Evolutionary conservation across 92 coral and sea anemone genomes (phyloP), one percentile per base, ranked within the genome.

Genomic region (Isaurus tuberculatus): DNA sequence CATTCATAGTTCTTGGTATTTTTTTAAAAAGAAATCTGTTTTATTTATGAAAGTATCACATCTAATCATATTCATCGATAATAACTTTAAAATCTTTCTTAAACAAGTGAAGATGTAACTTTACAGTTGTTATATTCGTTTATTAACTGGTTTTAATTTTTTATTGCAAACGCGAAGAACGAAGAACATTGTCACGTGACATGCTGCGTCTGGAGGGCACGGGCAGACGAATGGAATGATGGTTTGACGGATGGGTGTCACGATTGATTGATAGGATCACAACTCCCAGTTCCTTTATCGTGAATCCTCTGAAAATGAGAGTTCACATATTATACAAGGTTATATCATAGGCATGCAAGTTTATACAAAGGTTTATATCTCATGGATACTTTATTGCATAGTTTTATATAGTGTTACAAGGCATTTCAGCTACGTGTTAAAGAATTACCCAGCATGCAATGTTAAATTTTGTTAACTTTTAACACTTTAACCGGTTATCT

Each of bases 231-330:
- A 77, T 77, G 82, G 49, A 49, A 57, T 60, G 82, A 64, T 77
- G 63, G 53, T 10, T 70, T 22, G 67, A 26, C 26, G 81, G 46
- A 67, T 58, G 82, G 51, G 70, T 77, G 82, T 57, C 82, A 77
- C 36, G 32, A 77, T 66, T 74, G 80, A 77, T 77, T 77, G 82
- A 77, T 67, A 57, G 82, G 82, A 57, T 58, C 69, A 67, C 23
- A 33, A 77, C 5, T 57, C 70, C 69, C 51, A 23, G 82, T 77
- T 57, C 70, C 82, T 57, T 77, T 77, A 77, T 77, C 82, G 58
- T 19, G 82, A 77, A 30, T 77, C 55, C 25, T 77, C 82, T 77
- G 82, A 77, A 72, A 77, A 77, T 58, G 53, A 77, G 67, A 77
- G 65, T 77, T 77, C 82, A 77, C 34, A 77, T 33, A 77, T 58